phyloP scores from a whole-genome alignment of 2,797 vertebrate species.

The Fundulus diaphanus region DNA sequence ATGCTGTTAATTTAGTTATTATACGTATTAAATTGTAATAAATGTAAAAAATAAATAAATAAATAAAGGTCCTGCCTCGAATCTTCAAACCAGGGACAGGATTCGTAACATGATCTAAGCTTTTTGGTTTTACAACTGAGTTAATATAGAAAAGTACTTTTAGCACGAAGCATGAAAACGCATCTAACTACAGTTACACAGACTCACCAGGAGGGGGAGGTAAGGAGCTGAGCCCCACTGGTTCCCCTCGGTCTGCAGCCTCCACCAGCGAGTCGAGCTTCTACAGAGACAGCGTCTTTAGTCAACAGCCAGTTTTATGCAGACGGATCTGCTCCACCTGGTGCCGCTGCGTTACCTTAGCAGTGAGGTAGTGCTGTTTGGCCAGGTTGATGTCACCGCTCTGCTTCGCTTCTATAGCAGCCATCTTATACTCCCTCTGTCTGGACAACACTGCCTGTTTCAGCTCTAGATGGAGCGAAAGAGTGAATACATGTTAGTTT shows the following conservation, averaged over 20 bases:
- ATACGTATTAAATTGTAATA: background rate
- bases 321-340: background rate
- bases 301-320: background rate
- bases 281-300: conserved; percentile 51
- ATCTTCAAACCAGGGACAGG: background rate
- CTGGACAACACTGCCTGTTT: conserved; percentile 81
- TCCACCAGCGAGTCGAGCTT: conserved; percentile 82
- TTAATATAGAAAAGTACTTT: background rate
- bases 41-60: background rate
- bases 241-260: conserved; percentile 79
- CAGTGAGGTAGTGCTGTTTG: conserved; percentile 80
- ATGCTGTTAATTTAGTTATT: background rate
- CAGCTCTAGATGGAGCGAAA: conserved; percentile 61
- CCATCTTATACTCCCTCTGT: conserved; percentile 89
- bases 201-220: conserved; percentile 87
- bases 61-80: background rate
- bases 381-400: conserved; percentile 80
- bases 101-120: background rate
- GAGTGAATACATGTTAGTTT: background rate
- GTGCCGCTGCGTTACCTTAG: conserved; percentile 81
- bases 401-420: conserved; percentile 87
- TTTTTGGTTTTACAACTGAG: background rate
- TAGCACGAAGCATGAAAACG: background rate
- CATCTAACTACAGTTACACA: background rate
- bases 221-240: conserved; percentile 79